Conservation (phyloP, 2,888 invertebrate genomes). For the Cyclophora punctaria region DNA sequence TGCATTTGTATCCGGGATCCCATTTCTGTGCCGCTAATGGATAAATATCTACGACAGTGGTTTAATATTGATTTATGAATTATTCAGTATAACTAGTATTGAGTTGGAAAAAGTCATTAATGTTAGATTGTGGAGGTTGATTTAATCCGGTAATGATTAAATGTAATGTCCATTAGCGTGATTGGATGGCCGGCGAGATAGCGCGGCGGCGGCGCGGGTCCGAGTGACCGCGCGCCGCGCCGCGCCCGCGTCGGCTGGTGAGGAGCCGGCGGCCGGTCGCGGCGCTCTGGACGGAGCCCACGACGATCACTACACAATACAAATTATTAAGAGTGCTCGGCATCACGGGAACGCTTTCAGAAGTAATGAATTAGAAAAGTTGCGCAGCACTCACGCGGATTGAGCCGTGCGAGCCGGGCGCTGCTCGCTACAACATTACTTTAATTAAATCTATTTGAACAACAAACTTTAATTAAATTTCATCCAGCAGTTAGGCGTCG, state of each 20-base stretch:
- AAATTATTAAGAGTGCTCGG: slow-evolving; percentile 74
- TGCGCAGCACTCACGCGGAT: slow-evolving; percentile 74
- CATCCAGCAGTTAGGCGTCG: slow-evolving; percentile 75
- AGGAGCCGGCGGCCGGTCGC: slow-evolving; percentile 8
- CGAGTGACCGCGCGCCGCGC: slow-evolving; percentile 27
- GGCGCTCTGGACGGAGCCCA: slow-evolving; percentile 1
- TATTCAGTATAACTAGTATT: slow-evolving; percentile 34
- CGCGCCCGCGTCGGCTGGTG: background rate
- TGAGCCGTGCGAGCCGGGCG: slow-evolving; percentile 58
- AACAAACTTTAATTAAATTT: slow-evolving; percentile 78
- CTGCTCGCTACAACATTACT: slow-evolving; percentile 72
- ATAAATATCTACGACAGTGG: slow-evolving; percentile 54
- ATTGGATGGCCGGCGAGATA: slow-evolving; percentile 27
- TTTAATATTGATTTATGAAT: slow-evolving; percentile 58
- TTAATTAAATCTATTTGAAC: slow-evolving; percentile 78
- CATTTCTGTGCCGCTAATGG: slow-evolving; percentile 62
- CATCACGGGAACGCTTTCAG: slow-evolving; percentile 74
- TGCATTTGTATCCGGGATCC: slow-evolving; percentile 62
- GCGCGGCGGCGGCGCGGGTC: slow-evolving; percentile 6
- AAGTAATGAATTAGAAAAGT: slow-evolving; percentile 76
- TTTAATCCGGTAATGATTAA: slow-evolving; percentile 36
- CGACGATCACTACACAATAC: slow-evolving; percentile 62
- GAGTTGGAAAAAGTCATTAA: slow-evolving; percentile 29
- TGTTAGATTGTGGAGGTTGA: slow-evolving; percentile 33
- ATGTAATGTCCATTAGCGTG: slow-evolving; percentile 41